Conservation (phyloP, 1,140 invertebrate genomes). For the Gerris buenoi region DNA sequence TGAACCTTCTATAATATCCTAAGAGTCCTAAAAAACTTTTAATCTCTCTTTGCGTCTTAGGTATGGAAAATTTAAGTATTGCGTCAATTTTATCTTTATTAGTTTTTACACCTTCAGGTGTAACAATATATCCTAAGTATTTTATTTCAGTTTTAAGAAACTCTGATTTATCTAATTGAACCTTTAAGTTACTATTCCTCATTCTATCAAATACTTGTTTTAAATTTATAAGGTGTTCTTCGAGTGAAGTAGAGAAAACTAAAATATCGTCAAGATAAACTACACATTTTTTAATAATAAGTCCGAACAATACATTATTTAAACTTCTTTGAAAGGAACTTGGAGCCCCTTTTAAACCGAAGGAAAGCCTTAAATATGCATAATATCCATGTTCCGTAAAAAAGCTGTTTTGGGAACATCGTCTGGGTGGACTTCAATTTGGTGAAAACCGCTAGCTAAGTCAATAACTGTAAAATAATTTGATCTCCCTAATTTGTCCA, state of each 20-base stretch:
- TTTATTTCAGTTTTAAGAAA: conserved; percentile 27
- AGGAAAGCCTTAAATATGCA: neutral
- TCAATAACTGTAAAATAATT: conserved; percentile 31
- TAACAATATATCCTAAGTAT: conserved; percentile 29
- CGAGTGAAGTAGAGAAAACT: neutral
- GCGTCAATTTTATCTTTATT: neutral
- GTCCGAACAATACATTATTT: neutral
- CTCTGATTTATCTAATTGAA: conserved; percentile 27
- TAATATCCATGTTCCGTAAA: conserved; percentile 20
- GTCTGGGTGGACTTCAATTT: conserved; percentile 27
- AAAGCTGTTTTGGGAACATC: conserved; percentile 31
- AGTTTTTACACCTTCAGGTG: neutral
- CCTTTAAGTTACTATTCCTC: conserved; percentile 25
- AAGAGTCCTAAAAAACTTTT: neutral
- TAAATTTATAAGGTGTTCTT: neutral
- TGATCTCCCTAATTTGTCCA: conserved; percentile 13
- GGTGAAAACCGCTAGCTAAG: conserved; percentile 32
- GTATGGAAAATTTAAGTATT: no score
- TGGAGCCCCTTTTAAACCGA: neutral
- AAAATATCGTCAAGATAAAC: neutral
- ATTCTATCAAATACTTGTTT: conserved; percentile 22
- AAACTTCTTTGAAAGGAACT: neutral
- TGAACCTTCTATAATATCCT: no score
- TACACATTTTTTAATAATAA: neutral
- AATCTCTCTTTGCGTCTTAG: neutral